phyloP scores from a whole-genome alignment of 2,888 invertebrate species.

The Drosophila tripunctata region DNA sequence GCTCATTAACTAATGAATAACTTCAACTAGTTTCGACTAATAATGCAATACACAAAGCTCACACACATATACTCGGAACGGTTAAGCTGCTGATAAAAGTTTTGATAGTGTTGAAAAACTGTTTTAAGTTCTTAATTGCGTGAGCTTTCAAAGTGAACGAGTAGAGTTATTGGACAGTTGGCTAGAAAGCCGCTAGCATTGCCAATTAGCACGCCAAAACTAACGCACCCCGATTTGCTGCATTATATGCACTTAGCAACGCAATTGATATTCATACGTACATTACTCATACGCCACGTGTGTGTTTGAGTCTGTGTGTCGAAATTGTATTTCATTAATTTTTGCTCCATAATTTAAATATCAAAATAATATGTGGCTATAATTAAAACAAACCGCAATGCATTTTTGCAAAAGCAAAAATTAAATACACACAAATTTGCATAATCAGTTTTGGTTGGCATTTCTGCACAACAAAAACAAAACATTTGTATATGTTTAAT shows the following conservation, averaged over 20 bases:
- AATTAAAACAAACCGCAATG: slow-evolving; percentile 47
- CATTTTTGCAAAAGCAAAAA: slow-evolving; percentile 13
- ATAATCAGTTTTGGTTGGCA: slow-evolving; percentile 62
- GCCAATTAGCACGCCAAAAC: slow-evolving; percentile 38
- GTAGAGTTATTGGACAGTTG: slow-evolving; percentile 14
- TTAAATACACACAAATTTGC: slow-evolving; percentile 43
- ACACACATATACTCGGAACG: background rate
- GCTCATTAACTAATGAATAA: slow-evolving; percentile 25
- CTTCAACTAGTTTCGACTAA: slow-evolving; percentile 12
- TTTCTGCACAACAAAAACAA: slow-evolving; percentile 13
- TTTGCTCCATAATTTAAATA: background rate
- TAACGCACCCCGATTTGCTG: background rate
- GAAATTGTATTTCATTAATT: slow-evolving; percentile 1
- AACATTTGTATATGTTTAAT: too few relatives aligned
- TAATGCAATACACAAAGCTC: background rate
- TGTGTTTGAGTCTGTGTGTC: slow-evolving; percentile 15
- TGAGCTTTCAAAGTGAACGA: slow-evolving; percentile 1
- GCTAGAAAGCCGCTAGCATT: slow-evolving; percentile 23
- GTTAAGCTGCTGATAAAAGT: slow-evolving; percentile 1
- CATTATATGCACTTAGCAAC: slow-evolving; percentile 39
- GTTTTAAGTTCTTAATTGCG: slow-evolving; percentile 49
- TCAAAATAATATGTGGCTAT: slow-evolving; percentile 7
- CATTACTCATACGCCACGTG: slow-evolving; percentile 10
- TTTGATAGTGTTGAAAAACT: slow-evolving; percentile 21
- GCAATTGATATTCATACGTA: slow-evolving; percentile 26